phyloP scores from a whole-genome alignment of 1,140 invertebrate genomes.

The Ceratina calcarata region DNA sequence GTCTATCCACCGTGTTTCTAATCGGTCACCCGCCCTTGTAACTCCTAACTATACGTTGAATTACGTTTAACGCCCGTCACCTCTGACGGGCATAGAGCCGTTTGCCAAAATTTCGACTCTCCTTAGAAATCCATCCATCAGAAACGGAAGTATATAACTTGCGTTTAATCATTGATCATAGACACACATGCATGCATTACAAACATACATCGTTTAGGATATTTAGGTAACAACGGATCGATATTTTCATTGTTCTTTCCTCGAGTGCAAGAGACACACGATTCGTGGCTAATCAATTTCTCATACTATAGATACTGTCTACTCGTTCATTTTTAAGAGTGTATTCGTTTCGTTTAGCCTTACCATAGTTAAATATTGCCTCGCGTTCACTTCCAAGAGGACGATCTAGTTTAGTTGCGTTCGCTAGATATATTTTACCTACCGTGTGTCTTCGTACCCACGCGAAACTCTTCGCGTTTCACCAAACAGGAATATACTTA shows the following conservation, averaged over 20 bases:
- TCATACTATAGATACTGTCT: too few relatives aligned
- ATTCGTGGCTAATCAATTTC: background rate
- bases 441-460: constrained; percentile 33
- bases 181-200: constrained; percentile 45
- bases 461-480: constrained; percentile 9
- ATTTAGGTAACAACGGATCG: constrained; percentile 43
- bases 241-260: background rate
- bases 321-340: background rate
- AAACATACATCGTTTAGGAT: constrained; percentile 46
- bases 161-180: constrained; percentile 33
- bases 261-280: constrained; percentile 15
- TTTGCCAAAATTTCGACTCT: constrained; percentile 3
- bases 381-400: constrained; percentile 6
- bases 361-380: constrained; percentile 2
- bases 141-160: background rate
- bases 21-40: constrained; percentile 3
- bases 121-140: constrained; percentile 21
- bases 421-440: background rate
- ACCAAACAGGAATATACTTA: background rate
- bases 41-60: constrained; percentile 29
- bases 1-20: constrained; percentile 23
- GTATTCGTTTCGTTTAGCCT: background rate
- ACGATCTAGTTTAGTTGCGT: background rate
- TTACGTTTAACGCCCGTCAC: constrained; percentile 7
- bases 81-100: background rate